Evolutionary conservation across 2,888 invertebrate species (phyloP).

Genomic region (Apodemia duryi): DNA sequence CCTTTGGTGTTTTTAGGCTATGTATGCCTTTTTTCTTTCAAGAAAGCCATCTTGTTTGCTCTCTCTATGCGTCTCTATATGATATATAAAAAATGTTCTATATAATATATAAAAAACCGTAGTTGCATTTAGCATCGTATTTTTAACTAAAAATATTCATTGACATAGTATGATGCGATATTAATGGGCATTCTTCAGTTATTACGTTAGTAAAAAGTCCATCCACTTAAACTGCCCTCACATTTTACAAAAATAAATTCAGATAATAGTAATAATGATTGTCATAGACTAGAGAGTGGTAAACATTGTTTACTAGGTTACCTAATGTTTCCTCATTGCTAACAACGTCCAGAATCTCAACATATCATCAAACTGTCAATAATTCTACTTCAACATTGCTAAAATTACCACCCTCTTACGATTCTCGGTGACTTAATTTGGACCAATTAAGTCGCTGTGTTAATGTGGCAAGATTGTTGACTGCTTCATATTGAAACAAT

Average conservation of each 20-base stretch:
- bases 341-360: slow-evolving; percentile 14
- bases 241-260: slow-evolving; percentile 25
- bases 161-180: too few species aligned
- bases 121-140: too few species aligned
- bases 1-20: too few species aligned
- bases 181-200: too few species aligned
- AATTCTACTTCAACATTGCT: slow-evolving; percentile 20
- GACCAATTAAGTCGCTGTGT: slow-evolving; percentile 27
- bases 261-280: slow-evolving; percentile 32
- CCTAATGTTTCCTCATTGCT: slow-evolving; percentile 19
- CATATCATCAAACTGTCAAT: slow-evolving; percentile 18
- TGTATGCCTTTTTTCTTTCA: too few species aligned
- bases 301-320: slow-evolving; percentile 23
- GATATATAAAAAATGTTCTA: too few species aligned
- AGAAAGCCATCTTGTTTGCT: too few species aligned
- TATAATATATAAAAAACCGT: too few species aligned
- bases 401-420: slow-evolving; percentile 31
- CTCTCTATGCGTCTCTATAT: too few species aligned
- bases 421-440: slow-evolving; percentile 19
- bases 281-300: slow-evolving; percentile 38
- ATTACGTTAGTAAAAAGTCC: too few species aligned
- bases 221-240: neutral
- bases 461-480: slow-evolving; percentile 27
- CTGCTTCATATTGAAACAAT: neutral
- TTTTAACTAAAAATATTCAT: too few species aligned